phyloP scores from a whole-genome alignment of 2,797 vertebrate genomes.

The Lacerta viridis region DNA sequence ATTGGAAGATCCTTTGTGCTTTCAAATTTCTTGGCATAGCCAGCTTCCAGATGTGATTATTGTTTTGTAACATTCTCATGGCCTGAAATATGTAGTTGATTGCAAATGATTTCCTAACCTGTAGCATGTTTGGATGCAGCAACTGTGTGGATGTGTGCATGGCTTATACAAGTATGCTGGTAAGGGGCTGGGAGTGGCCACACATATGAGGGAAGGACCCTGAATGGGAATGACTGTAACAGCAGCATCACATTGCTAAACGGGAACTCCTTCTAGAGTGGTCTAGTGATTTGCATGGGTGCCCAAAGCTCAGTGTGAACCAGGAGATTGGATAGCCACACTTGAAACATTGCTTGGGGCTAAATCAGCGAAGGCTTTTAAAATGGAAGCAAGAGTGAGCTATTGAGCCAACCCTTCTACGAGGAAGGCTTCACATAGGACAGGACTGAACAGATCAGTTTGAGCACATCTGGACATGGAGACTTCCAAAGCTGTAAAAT shows the following conservation, averaged over 20 bases:
- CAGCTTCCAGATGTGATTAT: rapidly evolving
- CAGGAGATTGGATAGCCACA: neutral
- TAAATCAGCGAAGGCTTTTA: neutral
- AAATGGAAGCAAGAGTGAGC: no score
- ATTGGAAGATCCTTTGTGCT: rapidly evolving
- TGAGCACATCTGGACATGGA: neutral
- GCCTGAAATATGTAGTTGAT: neutral
- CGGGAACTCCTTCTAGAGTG: neutral
- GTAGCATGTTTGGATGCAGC: no score
- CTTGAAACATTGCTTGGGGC: neutral
- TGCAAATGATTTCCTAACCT: neutral
- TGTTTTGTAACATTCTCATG: neutral
- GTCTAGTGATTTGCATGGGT: neutral
- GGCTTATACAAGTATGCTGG: neutral
- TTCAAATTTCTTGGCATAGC: rapidly evolving
- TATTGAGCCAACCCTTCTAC: neutral
- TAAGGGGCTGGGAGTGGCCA: neutral
- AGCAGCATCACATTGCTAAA: neutral
- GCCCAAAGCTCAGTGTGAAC: neutral
- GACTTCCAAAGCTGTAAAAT: conserved; percentile 52
- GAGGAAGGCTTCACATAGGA: neutral
- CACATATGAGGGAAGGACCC: neutral
- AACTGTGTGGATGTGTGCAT: neutral
- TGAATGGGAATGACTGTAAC: neutral
- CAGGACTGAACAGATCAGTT: neutral